Percentiles rank a stretch among this genome's conserved stretches.
Conservation (phyloP, 2,797 vertebrate genomes). For the Harpagifer antarcticus region DNA sequence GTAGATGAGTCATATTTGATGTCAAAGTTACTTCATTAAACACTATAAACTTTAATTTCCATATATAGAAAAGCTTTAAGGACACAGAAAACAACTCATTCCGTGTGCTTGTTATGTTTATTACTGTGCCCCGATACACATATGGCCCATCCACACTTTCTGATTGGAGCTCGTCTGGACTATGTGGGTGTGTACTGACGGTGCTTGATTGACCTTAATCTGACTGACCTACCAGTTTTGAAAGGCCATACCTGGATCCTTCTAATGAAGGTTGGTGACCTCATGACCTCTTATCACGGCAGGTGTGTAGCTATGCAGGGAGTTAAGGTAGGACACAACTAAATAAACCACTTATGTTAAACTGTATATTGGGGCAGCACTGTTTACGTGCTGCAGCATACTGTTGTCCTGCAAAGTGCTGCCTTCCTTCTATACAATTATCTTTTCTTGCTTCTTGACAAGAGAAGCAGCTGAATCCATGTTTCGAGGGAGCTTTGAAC, state of each 20-base stretch:
- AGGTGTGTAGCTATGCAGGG: not conserved
- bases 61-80: not conserved
- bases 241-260: not conserved
- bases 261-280: not conserved
- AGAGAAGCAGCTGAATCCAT: not conserved
- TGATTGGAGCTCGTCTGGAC: not conserved
- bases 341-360: not conserved
- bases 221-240: not conserved
- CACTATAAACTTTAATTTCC: slow-evolving; percentile 30
- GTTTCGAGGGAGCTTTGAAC: not conserved
- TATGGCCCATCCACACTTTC: too few relatives aligned
- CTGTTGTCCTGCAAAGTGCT: not conserved
- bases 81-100: too few relatives aligned
- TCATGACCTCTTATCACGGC: not conserved
- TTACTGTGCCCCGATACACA: too few relatives aligned
- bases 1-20: slow-evolving; percentile 16
- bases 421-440: not conserved
- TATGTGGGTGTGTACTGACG: not conserved
- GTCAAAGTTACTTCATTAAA: slow-evolving; percentile 4
- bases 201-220: not conserved
- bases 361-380: not conserved
- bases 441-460: not conserved
- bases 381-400: not conserved
- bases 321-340: not conserved
- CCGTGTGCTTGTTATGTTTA: too few relatives aligned